A percentile compares a stretch with the other conserved stretches of the same genome.
phyloP scores from a whole-genome alignment of 1,140 invertebrate genomes.

The Aphaenogaster ashmeadi region DNA sequence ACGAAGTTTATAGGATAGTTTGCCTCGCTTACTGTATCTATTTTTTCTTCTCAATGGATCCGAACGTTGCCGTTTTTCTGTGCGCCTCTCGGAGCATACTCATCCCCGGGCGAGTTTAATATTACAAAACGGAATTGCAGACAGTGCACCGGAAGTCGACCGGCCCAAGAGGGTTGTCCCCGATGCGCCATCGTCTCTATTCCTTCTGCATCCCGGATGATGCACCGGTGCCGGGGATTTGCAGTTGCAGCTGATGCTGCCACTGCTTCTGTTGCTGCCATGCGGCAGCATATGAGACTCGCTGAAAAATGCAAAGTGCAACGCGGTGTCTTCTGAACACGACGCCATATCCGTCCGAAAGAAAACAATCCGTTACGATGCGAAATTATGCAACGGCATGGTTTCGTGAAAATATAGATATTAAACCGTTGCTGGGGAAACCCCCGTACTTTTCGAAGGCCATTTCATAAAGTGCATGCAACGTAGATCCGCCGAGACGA shows the following conservation, averaged over 20 bases:
- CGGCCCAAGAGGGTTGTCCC: constrained; percentile 33
- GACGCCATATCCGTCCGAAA: constrained; percentile 13
- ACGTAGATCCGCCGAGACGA: neutral
- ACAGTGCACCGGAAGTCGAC: constrained; percentile 38
- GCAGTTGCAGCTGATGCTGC: constrained; percentile 18
- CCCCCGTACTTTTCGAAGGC: neutral
- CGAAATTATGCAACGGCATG: constrained; percentile 34
- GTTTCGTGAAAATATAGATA: constrained; percentile 46
- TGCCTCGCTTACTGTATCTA: constrained; percentile 24
- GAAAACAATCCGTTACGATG: constrained; percentile 58
- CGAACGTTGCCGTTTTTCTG: constrained; percentile 59
- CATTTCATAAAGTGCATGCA: constrained; percentile 28
- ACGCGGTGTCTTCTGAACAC: constrained; percentile 17
- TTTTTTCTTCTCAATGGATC: constrained; percentile 19
- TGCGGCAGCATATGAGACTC: constrained; percentile 33
- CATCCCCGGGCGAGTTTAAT: constrained; percentile 54
- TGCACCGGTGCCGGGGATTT: constrained; percentile 19
- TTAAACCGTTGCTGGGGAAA: constrained; percentile 19
- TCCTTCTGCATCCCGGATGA: constrained; percentile 50
- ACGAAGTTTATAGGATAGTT: constrained; percentile 37
- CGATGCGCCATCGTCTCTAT: constrained; percentile 59
- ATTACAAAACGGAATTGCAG: constrained; percentile 60
- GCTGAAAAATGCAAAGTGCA: constrained; percentile 54
- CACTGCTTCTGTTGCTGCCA: neutral
- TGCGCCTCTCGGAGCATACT: constrained; percentile 14